phyloP scores from a whole-genome alignment of 2,113 vertebrate species.

The Platycercus adscitus region DNA sequence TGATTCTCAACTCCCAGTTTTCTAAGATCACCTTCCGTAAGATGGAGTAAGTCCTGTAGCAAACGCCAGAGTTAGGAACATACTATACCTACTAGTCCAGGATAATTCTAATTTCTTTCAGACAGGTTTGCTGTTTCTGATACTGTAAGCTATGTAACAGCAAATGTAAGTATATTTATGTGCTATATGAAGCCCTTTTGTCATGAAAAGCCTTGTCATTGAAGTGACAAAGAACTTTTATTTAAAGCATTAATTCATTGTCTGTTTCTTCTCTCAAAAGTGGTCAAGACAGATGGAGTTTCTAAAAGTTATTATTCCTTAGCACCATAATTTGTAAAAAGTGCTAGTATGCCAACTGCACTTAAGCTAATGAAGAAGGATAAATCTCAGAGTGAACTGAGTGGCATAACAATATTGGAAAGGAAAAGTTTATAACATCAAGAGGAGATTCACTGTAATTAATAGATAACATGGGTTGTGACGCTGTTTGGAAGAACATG shows the following conservation, averaged over 20 bases:
- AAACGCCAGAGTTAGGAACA: conserved; percentile 11
- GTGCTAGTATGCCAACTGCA: not conserved
- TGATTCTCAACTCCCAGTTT: conserved; percentile 78
- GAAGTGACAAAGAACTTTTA: not conserved
- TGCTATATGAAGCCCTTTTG: not conserved
- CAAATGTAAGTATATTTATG: not conserved
- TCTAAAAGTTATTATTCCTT: not conserved
- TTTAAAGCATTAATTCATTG: not conserved
- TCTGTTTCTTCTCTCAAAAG: not conserved
- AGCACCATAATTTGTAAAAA: not conserved
- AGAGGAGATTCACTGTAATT: not conserved
- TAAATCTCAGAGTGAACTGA: not conserved
- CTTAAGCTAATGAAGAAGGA: not conserved
- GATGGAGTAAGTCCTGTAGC: conserved; percentile 77
- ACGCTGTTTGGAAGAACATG: not conserved
- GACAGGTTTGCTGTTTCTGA: not conserved
- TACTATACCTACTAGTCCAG: not conserved
- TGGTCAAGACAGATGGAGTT: not conserved
- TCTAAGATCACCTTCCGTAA: conserved; percentile 78
- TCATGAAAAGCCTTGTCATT: not conserved
- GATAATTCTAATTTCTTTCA: not conserved
- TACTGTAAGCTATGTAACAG: not conserved
- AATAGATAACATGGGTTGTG: not conserved
- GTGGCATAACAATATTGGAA: not conserved
- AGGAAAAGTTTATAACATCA: not conserved